Base-by-base conservation (phyloP, 2,888 invertebrate species). In the Disparrhopalites patrizii region DNA sequence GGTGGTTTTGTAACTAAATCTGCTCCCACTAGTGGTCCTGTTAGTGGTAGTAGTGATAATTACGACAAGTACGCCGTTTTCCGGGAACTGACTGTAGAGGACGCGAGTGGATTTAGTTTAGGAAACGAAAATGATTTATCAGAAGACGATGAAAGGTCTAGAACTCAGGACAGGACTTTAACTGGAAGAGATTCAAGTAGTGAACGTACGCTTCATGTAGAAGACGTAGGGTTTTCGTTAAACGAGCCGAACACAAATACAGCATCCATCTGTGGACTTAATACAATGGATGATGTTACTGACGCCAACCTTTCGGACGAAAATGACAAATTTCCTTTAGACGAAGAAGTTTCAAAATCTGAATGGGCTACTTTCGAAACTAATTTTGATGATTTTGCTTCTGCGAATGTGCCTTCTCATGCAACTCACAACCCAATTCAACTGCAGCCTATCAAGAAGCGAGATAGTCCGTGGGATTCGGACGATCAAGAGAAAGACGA, bases 11-110 rank as follows among this genome's bases (percentile, higher is more conserved):
- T 27, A 1, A 47, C 20, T 23, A 60, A 31, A 2, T 18, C 40
- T 30, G 54, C 20, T 27, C 47, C n/a, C 28, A 47, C 33, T 50
- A 10, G 4, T 20, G 57, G n/a, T 60, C 23, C 4, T n/a, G 15
- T 5, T 2, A 40, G 27, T 27, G 8, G 36, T n/a, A 50, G 25
- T 27, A 52, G 36, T 36, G 23, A 47, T 3, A 63, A 61, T 54
- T 73, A 87, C 76, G 93, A 93, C 77, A 85, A 90, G 74, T 93
- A 93, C 78, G 93, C 93, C 0, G 93, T 89, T 0, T 93, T 93
- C 76, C 83, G 93, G 69, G 93, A 93, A 81, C 77, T 86, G 47
- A 85, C 91, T 73, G 88, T 91, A 73, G 87, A 90, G 76, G 89
- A 89, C 77, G 75, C 75, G 5, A 71, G 71, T 40, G 73, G 74